phyloP scores from a whole-genome alignment of 2,888 invertebrate species.

The Drosophila anomelani region DNA sequence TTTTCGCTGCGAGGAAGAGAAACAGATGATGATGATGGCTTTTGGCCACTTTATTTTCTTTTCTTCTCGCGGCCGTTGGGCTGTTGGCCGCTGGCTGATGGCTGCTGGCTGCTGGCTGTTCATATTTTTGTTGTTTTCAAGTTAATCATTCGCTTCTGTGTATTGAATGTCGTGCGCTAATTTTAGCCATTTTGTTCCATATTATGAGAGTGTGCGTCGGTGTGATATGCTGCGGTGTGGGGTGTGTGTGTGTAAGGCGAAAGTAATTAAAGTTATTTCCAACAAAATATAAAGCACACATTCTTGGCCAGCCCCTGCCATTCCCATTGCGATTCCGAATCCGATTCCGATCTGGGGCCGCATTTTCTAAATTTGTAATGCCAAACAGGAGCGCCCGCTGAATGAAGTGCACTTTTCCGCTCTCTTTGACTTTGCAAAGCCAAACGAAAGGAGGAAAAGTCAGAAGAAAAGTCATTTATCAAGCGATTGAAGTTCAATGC shows the following conservation, averaged over 20 bases:
- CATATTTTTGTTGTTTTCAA: slow-evolving; percentile 72
- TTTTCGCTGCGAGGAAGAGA: slow-evolving; percentile 1
- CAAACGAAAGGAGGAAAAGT: slow-evolving; percentile 17
- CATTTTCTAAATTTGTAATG: slow-evolving; percentile 82
- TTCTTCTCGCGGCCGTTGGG: slow-evolving; percentile 48
- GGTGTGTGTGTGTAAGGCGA: slow-evolving; percentile 63
- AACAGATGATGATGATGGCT: slow-evolving; percentile 47
- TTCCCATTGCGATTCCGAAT: slow-evolving; percentile 16
- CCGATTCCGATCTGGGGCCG: slow-evolving; percentile 52
- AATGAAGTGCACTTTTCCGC: slow-evolving; percentile 66
- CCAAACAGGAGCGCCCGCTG: slow-evolving; percentile 67
- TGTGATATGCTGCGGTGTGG: slow-evolving; percentile 4
- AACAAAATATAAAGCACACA: slow-evolving; percentile 53
- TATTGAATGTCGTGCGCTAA: slow-evolving; percentile 80
- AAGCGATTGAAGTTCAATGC: slow-evolving; percentile 84
- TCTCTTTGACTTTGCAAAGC: slow-evolving; percentile 39
- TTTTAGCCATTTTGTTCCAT: slow-evolving; percentile 80
- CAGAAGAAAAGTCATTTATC: slow-evolving; percentile 68
- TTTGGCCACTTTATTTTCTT: slow-evolving; percentile 72
- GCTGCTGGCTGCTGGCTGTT: slow-evolving; percentile 39
- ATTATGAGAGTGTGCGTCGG: slow-evolving; percentile 47
- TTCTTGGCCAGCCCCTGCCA: slow-evolving; percentile 35
- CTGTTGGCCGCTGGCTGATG: slow-evolving; percentile 27
- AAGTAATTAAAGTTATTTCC: slow-evolving; percentile 77
- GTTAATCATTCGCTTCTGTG: slow-evolving; percentile 78